These are phyloP conservation scores for Chironomus tepperi DNA, from an alignment of 1,140 invertebrate genomes.

Conservation along the genomic window DNA sequence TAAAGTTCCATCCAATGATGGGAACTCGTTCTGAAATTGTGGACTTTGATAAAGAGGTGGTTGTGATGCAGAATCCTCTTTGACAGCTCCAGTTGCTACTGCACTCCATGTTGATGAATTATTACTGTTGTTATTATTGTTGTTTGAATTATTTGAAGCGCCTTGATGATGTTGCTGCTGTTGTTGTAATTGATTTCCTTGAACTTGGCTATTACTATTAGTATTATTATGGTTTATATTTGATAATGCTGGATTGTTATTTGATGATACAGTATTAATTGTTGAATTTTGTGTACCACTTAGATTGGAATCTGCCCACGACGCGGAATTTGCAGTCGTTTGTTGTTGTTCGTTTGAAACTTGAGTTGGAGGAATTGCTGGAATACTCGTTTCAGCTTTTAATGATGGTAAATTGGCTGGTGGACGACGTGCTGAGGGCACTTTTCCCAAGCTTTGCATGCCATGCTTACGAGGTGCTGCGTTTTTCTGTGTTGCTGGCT, in stretches of 20 bases:
- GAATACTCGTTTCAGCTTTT: slow-evolving; percentile 80
- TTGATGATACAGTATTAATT: not conserved
- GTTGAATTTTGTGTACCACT: slow-evolving; percentile 29
- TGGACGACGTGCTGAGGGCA: slow-evolving; percentile 86
- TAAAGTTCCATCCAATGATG: slow-evolving; percentile 53
- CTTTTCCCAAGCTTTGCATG: slow-evolving; percentile 97
- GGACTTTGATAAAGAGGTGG: slow-evolving; percentile 42
- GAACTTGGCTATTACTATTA: not conserved
- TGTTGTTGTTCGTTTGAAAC: slow-evolving; percentile 34
- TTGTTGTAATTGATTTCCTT: not conserved
- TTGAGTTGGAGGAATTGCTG: slow-evolving; percentile 54
- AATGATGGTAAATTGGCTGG: slow-evolving; percentile 95
- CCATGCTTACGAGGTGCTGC: slow-evolving; percentile 91
- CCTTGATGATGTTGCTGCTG: slow-evolving; percentile 25
- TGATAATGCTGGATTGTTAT: not conserved
- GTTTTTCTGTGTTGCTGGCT: slow-evolving; percentile 78
- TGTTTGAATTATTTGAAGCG: slow-evolving; percentile 28
- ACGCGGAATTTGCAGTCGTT: slow-evolving; percentile 36
- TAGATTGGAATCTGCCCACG: slow-evolving; percentile 33
- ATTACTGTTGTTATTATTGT: slow-evolving; percentile 28
- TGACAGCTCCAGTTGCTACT: slow-evolving; percentile 27
- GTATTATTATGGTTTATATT: slow-evolving; percentile 27
- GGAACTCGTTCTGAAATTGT: slow-evolving; percentile 78
- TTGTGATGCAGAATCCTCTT: slow-evolving; percentile 29
- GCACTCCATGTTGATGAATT: slow-evolving; percentile 26